A percentile compares a stretch with the other conserved stretches of the same genome.
phyloP scores from a whole-genome alignment of 2,113 vertebrate genomes.

The Gracilinanus agilis region DNA sequence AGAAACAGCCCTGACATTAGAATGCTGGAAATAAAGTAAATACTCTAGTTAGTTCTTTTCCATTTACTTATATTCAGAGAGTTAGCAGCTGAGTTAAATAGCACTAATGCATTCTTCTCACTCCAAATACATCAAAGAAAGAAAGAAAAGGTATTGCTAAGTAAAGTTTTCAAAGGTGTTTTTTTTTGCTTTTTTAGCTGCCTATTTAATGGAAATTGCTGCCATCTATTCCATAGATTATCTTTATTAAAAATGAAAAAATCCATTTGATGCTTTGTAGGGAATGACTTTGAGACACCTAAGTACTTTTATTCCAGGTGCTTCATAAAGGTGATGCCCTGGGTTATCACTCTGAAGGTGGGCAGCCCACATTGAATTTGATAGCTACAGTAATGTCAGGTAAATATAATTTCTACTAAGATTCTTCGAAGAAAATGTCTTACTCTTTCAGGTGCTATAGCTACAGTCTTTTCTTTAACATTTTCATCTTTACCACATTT shows the following conservation, averaged over 20 bases:
- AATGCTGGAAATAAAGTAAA: constrained; percentile 80
- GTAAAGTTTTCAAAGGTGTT: constrained; percentile 81
- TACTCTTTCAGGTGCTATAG: constrained; percentile 8
- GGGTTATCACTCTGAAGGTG: constrained; percentile 56
- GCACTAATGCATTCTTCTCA: constrained; percentile 81
- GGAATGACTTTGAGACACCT: constrained; percentile 54
- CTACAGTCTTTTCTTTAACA: background rate
- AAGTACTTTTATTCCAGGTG: constrained; percentile 56
- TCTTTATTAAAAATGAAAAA: constrained; percentile 66
- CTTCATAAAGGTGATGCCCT: constrained; percentile 46
- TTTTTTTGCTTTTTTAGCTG: constrained; percentile 53
- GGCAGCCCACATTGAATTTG: background rate
- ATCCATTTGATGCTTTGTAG: constrained; percentile 68
- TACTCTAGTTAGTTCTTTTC: constrained; percentile 65
- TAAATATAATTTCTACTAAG: background rate
- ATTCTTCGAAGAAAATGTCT: background rate
- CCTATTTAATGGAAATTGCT: constrained; percentile 80
- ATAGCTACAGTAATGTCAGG: background rate
- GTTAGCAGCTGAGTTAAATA: constrained; percentile 79
- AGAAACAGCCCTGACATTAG: constrained; percentile 71
- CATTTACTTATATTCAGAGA: constrained; percentile 72
- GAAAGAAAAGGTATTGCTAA: constrained; percentile 72
- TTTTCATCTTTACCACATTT: constrained; percentile 37
- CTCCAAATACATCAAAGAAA: constrained; percentile 83
- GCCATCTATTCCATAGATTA: constrained; percentile 68